Base-by-base conservation (phyloP, 2,888 invertebrate genomes). In the Pseudanteris insignis region DNA sequence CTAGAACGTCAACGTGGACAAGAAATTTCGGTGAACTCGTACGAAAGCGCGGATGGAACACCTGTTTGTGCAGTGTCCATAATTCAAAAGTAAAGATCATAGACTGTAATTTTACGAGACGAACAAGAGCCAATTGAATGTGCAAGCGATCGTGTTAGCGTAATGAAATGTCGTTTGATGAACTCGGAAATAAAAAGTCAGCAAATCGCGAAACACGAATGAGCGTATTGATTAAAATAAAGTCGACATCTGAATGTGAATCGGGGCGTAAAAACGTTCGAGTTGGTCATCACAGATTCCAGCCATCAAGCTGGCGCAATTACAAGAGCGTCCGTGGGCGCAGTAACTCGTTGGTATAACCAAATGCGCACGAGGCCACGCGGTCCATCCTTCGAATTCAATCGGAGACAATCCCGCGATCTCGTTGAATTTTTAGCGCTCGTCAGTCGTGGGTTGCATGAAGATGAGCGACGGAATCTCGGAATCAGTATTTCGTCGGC, bases 351-450 rank as follows among this genome's bases (percentile, higher is more conserved):
- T 8, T 33, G 10, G 18, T 24, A 37, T 57, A 48, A 48, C 32
- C 57, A 43, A 57, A 48, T 44, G 37, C 21, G 38, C 34, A 41
- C 24, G 47, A 46, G 21, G 15, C 32, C 32, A 8, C 32, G 36
- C 14, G 34, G 44, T 44, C 50, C 50, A 12, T 40, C 30, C 40
- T 40, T 46, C 26, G 33, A 51, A 59, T 51, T 46, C 29, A 59
- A 41, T 51, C 51, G 40, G 46, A 51, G 51, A 40, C 51, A 46
- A 59, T 51, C 40, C 25, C 33, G 41, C 30, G 40, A 46, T 29
- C 51, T 46, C 30, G 46, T 40, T 51, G 46, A 51, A 51, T 59
- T 59, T 59, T 51, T 46, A 51, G 38, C 38, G 46, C 46, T 38
- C 8, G 38, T 8, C 9, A 21, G 13, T 29, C 59, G 59, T 53